Conservation (phyloP, 2,888 invertebrate genomes). For the Bhutanitis thaidina region DNA sequence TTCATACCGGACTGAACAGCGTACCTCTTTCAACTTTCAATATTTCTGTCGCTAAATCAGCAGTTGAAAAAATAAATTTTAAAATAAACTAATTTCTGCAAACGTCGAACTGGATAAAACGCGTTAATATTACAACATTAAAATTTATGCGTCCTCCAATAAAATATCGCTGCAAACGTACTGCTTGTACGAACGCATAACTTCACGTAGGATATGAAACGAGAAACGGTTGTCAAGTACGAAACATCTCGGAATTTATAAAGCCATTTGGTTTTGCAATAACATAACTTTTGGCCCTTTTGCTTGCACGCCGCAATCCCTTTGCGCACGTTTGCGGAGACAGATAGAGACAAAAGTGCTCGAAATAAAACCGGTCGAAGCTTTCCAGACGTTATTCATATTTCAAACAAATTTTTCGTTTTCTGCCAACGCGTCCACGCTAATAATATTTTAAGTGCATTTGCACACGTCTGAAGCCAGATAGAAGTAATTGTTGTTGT, state of each 20-base stretch:
- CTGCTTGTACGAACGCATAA: constrained; percentile 37
- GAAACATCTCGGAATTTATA: constrained; percentile 53
- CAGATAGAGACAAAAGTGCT: constrained; percentile 22
- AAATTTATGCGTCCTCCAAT: constrained; percentile 7
- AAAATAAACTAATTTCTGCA: neutral
- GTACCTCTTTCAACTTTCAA: too few species aligned
- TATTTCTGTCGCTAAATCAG: too few species aligned
- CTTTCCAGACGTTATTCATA: constrained; percentile 18
- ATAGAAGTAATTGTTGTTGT: neutral
- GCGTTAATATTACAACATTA: constrained; percentile 29
- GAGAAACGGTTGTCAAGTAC: constrained; percentile 43
- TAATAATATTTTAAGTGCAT: constrained; percentile 21
- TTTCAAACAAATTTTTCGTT: constrained; percentile 14
- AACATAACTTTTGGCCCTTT: constrained; percentile 57
- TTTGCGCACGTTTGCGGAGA: constrained; percentile 24
- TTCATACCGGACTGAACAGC: too few species aligned
- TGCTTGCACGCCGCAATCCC: constrained; percentile 33
- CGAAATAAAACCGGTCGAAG: constrained; percentile 21
- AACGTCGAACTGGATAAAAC: neutral
- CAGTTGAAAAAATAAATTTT: too few species aligned
- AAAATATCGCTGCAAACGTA: constrained; percentile 3
- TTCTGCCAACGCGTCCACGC: constrained; percentile 10
- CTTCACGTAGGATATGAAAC: constrained; percentile 39
- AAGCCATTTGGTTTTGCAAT: constrained; percentile 46
- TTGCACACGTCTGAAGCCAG: neutral